Percentiles rank a stretch among this genome's conserved stretches.
These are phyloP conservation scores for Bucco capensis DNA, from an alignment of 2,113 vertebrate genomes.

Conservation along the genomic window DNA sequence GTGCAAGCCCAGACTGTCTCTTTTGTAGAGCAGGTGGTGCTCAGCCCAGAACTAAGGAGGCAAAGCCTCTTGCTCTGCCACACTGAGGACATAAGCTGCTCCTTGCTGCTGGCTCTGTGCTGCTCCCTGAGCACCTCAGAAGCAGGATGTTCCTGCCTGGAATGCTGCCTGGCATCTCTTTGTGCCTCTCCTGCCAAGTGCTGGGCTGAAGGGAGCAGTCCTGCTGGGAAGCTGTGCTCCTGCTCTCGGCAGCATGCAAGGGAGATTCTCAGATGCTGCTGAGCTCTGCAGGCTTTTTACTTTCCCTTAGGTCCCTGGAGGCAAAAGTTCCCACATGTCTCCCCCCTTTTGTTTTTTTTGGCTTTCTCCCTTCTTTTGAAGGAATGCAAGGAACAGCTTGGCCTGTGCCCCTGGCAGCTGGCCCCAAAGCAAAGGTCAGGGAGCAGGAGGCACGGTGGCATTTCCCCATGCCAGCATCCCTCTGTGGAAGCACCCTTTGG, in stretches of 20 bases:
- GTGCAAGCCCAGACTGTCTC: not conserved
- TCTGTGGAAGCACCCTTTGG: constrained; percentile 33
- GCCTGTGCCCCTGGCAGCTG: constrained; percentile 41
- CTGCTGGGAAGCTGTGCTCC: not conserved
- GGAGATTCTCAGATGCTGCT: not conserved
- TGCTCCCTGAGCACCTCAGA: not conserved
- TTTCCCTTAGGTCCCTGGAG: not conserved
- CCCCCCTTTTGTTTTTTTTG: not conserved
- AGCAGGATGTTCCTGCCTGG: not conserved
- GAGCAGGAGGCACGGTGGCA: not conserved
- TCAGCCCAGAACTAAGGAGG: not conserved
- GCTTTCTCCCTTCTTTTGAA: not conserved
- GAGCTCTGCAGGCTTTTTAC: not conserved
- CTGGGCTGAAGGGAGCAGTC: not conserved
- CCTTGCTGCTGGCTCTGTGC: not conserved
- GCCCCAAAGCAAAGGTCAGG: constrained; percentile 55
- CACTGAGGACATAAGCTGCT: not conserved
- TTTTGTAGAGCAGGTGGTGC: not conserved
- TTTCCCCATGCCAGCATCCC: constrained; percentile 45
- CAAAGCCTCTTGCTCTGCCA: not conserved
- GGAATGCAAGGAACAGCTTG: constrained; percentile 19
- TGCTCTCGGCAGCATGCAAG: not conserved
- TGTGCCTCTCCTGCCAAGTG: not conserved
- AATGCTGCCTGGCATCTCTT: not conserved
- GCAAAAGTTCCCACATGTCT: not conserved